Evolutionary conservation across 2,797 vertebrate genomes (phyloP), one percentile per base, ranked within the genome.

Genomic region (Anableps anableps): DNA sequence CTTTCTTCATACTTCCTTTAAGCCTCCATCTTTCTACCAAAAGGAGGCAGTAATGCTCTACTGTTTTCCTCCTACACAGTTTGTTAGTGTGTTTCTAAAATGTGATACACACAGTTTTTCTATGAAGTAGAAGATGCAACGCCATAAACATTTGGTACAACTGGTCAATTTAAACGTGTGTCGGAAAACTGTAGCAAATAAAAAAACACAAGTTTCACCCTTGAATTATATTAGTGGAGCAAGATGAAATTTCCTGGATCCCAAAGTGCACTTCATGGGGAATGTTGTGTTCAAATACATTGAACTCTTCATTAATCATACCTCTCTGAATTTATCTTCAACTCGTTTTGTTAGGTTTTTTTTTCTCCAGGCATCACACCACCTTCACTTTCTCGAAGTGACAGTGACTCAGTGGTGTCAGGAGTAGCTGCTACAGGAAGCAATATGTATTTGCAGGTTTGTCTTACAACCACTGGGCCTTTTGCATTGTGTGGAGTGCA

Each of bases 361-460:
- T 36, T 11, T 26, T 23, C 23, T 64, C 23, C 47, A 51, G n/a
- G 66, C 17, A 3, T 78, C 51, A 47, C 11, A 23, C 11, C 66
- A 62, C 53, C 55, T 76, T 38, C 62, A 76, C 72, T 62, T 62
- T 76, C 55, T 13, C 72, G 38, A 71, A 68, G n/a, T 41, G 48
- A 2, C 17, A 3, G 31, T 74, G 85, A 87, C 50, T 45, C 75
- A 81, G 21, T 31, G 85, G 31, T 31, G 80, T 82, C 81, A 81
- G 48, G 38, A 81, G 72, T 31, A 81, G 53, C 68, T 81, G 66
- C 5, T 1, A 43, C 19, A 9, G 11, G 26, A 72, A 43, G 4
- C 19, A n/a, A 38, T 43, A 38, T 16, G 76, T 55, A 73, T 43
- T 41, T n/a, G 43, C 3, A 9, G 53, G 47, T 43, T 1, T 66